Evolutionary conservation across 2,888 invertebrate genomes (phyloP), one percentile per base, ranked within the genome.

Genomic region (Homarus gammarus): DNA sequence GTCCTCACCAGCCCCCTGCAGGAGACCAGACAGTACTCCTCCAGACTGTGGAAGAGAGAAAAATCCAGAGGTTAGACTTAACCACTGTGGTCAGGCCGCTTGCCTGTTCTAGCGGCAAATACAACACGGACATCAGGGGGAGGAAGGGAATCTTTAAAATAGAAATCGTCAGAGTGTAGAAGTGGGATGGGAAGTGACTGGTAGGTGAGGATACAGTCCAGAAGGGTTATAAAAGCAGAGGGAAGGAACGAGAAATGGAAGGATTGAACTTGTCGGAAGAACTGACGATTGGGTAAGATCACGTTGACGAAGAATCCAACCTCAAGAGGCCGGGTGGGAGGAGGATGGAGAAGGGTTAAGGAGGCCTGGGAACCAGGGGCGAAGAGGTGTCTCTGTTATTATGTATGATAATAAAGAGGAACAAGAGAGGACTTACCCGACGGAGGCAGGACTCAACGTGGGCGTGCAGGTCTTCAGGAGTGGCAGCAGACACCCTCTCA

Each of bases 381-480:
- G 31, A 10, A 40, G 44, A 22, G 44, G 22, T 1, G 12, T 8
- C 3, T 1, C 8, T 33, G 22, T 8, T 44, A n/a, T n/a, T n/a
- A n/a, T n/a, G n/a, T n/a, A n/a, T n/a, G n/a, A n/a, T n/a, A n/a
- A n/a, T n/a, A n/a, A 78, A 5, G 56, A 33, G 36, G 56, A 36
- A 36, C 33, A 8, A 79, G 36, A 61, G 38, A 40, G n/a, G 10
- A 88, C 91, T 92, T 93, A 95, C 95, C 94, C 95, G 95, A 93
- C 95, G 94, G 81, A 97, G 94, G 93, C 97, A 97, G 86, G 96
- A 93, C 94, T 96, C 95, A 92, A 96, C 95, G 94, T 98, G 96
- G 93, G 96, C 94, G 94, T 96, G 96, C 93, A 98, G 94, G 94
- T 96, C 95, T 94, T 96, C 95, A 1, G 82, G 83, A 0, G 90